Base-by-base conservation (phyloP, 2,888 invertebrate species). In the Endotricha flammealis region DNA sequence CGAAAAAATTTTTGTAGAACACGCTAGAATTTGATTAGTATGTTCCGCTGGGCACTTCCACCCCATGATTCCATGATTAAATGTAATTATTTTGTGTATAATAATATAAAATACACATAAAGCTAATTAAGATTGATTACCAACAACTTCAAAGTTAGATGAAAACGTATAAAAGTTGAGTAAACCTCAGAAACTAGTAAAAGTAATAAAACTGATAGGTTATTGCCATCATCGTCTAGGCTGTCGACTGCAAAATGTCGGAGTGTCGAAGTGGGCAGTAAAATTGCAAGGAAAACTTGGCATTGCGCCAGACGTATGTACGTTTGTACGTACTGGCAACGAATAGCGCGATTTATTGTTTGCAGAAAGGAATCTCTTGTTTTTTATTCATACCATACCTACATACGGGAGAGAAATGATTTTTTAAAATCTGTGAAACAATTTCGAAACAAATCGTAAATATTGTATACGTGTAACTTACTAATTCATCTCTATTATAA, bases 251-350 rank as follows among this genome's bases (percentile, higher is more conserved):
- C 68, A 64, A 73, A 77, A 69, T 64, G 64, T 70, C 66, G 57
- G 53, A 50, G 66, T 67, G 69, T 73, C 61, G 66, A 71, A 60
- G 61, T 57, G 57, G 48, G 23, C 66, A 61, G 71, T 74, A 70
- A 76, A 74, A 73, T 65, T 70, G 76, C 76, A 76, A 64, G 72
- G 71, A 73, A 76, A 80, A 73, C 64, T 74, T 81, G 85, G 83
- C 74, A 28, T 24, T 12, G 28, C 27, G 73, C 83, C 83, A 80
- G 53, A 17, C 47, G 55, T n/a, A 13, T 58, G 55, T 20, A 20
- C 20, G n/a, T n/a, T n/a, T n/a, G n/a, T n/a, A n/a, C 57, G 59
- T 63, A 52, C 46, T 52, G 53, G 45, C 52, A 48, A 48, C 48
- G 51, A 45, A 56, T 53, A 43, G 53, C 52, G 42, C 59, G 59